Percentiles rank a stretch among this genome's conserved stretches.
Evolutionary conservation across 2,888 invertebrate genomes (phyloP).

Genomic region (Vanessa cardui): DNA sequence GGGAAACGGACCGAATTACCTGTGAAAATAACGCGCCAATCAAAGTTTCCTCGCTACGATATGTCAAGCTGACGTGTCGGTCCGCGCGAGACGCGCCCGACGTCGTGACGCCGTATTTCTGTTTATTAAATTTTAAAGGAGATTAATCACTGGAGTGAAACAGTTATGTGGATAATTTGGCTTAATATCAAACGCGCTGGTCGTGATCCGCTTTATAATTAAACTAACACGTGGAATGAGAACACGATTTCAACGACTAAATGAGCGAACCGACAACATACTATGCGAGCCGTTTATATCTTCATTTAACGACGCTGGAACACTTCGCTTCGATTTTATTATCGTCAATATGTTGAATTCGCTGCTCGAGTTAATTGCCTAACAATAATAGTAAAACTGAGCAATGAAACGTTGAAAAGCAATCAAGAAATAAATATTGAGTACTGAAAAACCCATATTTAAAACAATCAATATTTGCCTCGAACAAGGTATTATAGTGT

Average conservation of each 20-base stretch:
- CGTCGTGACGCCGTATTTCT: not conserved
- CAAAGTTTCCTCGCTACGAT: slow-evolving; percentile 66
- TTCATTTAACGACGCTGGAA: slow-evolving; percentile 7
- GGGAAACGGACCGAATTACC: slow-evolving; percentile 52
- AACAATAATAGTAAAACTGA: not conserved
- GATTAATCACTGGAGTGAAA: slow-evolving; percentile 59
- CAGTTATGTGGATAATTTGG: slow-evolving; percentile 60
- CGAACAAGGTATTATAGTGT: too few relatives aligned
- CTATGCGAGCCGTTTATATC: slow-evolving; percentile 11
- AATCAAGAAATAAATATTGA: too few relatives aligned
- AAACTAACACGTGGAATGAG: slow-evolving; percentile 29
- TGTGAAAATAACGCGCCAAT: slow-evolving; percentile 55
- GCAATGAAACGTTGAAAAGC: not conserved
- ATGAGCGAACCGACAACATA: slow-evolving; percentile 17
- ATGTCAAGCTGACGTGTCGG: slow-evolving; percentile 50
- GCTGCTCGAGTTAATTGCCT: not conserved
- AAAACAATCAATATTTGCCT: too few relatives aligned
- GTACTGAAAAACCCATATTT: too few relatives aligned
- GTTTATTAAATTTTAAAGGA: slow-evolving; percentile 52
- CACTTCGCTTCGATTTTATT: not conserved
- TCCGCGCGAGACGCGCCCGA: slow-evolving; percentile 49
- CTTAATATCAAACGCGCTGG: slow-evolving; percentile 49
- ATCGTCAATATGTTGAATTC: slow-evolving; percentile 4
- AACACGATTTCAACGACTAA: slow-evolving; percentile 25
- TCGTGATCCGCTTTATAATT: slow-evolving; percentile 29